Evolutionary conservation across 2,113 vertebrate genomes (phyloP).

Genomic region (Planiliza haematocheilus): DNA sequence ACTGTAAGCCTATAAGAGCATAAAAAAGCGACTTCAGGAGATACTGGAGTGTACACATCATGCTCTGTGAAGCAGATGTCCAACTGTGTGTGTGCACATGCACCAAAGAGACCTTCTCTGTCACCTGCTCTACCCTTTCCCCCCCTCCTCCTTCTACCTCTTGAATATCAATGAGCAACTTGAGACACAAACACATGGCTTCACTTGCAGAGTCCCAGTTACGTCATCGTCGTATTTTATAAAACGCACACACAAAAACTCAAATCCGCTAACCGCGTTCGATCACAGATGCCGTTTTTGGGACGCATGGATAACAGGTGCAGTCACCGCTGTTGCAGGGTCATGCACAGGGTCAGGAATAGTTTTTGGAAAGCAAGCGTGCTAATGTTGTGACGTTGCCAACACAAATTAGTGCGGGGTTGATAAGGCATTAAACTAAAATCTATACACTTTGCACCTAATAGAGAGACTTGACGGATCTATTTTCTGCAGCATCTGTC

Average conservation of each 20-base stretch:
- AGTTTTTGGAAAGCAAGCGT: neutral
- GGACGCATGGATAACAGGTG: neutral
- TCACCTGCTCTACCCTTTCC: slow-evolving; percentile 54
- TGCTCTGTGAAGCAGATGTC: slow-evolving; percentile 41
- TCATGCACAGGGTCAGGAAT: neutral
- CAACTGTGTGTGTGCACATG: slow-evolving; percentile 30
- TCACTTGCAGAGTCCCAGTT: slow-evolving; percentile 35
- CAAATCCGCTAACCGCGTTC: neutral
- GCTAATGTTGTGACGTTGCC: slow-evolving; percentile 11
- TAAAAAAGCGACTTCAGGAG: slow-evolving; percentile 33
- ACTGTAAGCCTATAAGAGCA: neutral
- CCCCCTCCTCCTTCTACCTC: slow-evolving; percentile 27
- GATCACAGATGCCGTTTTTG: neutral
- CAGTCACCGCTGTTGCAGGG: neutral
- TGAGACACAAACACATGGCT: slow-evolving; percentile 56
- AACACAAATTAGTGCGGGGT: slow-evolving; percentile 8
- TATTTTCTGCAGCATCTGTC: neutral
- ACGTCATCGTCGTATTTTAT: slow-evolving; percentile 42
- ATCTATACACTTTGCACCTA: slow-evolving; percentile 44
- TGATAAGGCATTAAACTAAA: slow-evolving; percentile 35
- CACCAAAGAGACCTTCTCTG: slow-evolving; percentile 62
- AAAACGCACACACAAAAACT: slow-evolving; percentile 7
- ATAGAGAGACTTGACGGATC: slow-evolving; percentile 24
- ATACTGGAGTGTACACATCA: slow-evolving; percentile 19
- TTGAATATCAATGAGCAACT: slow-evolving; percentile 72